These are phyloP conservation scores for Tragelaphus imberbis DNA, from an alignment of 2,113 vertebrate genomes.

Conservation along the genomic window DNA sequence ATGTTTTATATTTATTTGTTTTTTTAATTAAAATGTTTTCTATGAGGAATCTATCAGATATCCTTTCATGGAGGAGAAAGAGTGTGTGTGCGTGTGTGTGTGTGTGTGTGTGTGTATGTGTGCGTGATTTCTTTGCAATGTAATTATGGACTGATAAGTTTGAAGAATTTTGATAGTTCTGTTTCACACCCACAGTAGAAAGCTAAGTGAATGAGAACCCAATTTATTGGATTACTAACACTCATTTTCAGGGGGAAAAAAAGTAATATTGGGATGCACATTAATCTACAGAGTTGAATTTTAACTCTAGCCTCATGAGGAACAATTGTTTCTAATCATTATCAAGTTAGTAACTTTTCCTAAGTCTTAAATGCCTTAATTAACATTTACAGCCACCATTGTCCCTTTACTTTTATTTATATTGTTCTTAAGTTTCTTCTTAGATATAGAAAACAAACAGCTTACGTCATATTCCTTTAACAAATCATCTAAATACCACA, in stretches of 20 bases:
- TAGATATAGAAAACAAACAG: not conserved
- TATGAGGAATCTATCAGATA: not conserved
- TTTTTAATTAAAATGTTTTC: not conserved
- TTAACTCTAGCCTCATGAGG: not conserved
- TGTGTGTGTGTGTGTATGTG: no score
- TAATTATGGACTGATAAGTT: not conserved
- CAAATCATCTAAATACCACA: constrained; percentile 26
- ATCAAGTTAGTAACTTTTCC: not conserved
- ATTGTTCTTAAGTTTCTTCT: not conserved
- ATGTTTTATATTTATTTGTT: not conserved
- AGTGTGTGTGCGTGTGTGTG: not conserved
- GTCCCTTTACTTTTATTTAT: not conserved
- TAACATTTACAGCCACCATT: not conserved
- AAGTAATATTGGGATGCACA: not conserved
- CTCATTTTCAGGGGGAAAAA: not conserved
- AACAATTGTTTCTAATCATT: not conserved
- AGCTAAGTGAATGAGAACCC: not conserved
- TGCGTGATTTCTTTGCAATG: not conserved
- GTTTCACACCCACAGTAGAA: not conserved
- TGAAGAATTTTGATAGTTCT: not conserved
- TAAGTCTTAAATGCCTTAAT: not conserved
- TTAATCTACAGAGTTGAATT: not conserved
- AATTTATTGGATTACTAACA: not conserved
- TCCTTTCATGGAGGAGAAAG: not conserved
- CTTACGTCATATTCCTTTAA: not conserved